Conservation (phyloP, 2,888 invertebrate genomes). For the Diarsia brunnea region DNA sequence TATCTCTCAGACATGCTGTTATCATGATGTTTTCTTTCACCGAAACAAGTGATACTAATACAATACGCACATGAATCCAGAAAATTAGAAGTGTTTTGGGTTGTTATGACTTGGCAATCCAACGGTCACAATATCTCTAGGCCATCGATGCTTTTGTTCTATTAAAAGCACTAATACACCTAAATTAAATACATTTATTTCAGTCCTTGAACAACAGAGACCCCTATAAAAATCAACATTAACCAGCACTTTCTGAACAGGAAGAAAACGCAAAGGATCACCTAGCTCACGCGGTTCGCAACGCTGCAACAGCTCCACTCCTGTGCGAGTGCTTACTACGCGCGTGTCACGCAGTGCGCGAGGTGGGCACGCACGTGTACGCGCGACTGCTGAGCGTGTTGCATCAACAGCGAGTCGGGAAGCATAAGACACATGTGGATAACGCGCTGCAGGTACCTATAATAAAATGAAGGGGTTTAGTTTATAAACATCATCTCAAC, state of each 20-base stretch:
- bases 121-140: no score
- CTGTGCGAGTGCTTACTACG: slow-evolving; percentile 77
- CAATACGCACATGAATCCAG: no score
- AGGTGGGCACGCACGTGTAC: slow-evolving; percentile 67
- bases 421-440: slow-evolving; percentile 83
- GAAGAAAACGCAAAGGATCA: slow-evolving; percentile 73
- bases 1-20: no score
- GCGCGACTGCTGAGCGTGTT: slow-evolving; percentile 74
- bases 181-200: no score
- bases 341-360: slow-evolving; percentile 71
- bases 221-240: neutral
- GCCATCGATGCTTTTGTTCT: no score
- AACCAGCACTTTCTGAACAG: slow-evolving; percentile 55
- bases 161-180: no score
- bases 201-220: neutral
- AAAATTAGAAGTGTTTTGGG: no score
- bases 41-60: no score
- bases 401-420: slow-evolving; percentile 70
- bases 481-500: no score
- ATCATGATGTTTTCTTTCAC: no score
- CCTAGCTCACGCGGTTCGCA: slow-evolving; percentile 69
- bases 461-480: neutral
- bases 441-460: slow-evolving; percentile 85
- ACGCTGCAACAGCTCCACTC: slow-evolving; percentile 73
- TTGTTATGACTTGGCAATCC: no score